Evolutionary conservation across 1,140 invertebrate species (phyloP).

Genomic region (Eufriesea mexicana): DNA sequence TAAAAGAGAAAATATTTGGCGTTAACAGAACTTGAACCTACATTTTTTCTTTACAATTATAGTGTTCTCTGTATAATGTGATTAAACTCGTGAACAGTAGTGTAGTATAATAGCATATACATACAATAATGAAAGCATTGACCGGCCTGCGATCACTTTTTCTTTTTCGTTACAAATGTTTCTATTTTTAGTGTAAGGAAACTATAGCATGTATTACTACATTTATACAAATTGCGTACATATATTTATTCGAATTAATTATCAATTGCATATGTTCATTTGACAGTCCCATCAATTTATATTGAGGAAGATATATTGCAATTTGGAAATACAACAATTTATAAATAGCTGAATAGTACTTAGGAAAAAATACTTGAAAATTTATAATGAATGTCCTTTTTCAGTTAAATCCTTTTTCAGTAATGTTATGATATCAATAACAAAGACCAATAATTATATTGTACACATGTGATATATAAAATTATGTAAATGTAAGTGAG

Average conservation of each 20-base stretch:
- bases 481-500: too few relatives aligned
- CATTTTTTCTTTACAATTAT: too few relatives aligned
- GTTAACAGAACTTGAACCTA: too few relatives aligned
- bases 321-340: conserved; percentile 7
- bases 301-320: not conserved
- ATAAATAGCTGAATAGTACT: not conserved
- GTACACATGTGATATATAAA: too few relatives aligned
- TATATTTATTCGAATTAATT: not conserved
- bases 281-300: not conserved
- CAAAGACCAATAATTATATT: too few relatives aligned
- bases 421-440: too few relatives aligned
- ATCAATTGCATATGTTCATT: not conserved
- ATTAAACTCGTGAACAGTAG: not conserved
- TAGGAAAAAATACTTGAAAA: too few relatives aligned
- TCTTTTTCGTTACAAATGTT: not conserved
- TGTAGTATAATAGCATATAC: too few relatives aligned
- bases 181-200: conserved; percentile 18
- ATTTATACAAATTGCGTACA: conserved; percentile 20
- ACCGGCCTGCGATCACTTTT: conserved; percentile 33
- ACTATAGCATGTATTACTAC: conserved; percentile 10
- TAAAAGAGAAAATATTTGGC: too few relatives aligned
- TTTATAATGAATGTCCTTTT: too few relatives aligned
- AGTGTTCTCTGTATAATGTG: not conserved
- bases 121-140: not conserved
- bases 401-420: too few relatives aligned